Evolutionary conservation across 2,888 invertebrate genomes (phyloP).

Genomic region (Hydrotaea diabolus): DNA sequence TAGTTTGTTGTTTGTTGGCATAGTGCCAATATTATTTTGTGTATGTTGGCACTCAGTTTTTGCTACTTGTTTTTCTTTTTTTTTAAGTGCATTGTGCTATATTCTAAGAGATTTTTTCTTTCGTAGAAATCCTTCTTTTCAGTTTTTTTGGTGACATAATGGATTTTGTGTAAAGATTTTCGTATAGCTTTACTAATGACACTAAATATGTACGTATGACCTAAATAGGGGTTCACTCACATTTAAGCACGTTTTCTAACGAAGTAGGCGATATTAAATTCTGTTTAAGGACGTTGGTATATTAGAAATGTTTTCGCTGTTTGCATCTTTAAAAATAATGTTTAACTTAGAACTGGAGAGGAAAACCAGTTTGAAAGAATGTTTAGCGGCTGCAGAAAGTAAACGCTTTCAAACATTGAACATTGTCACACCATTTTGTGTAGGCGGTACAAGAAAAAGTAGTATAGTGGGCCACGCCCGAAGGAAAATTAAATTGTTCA

Average conservation of each 20-base stretch:
- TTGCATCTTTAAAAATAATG: no score
- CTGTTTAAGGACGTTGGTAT: no score
- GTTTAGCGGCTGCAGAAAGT: no score
- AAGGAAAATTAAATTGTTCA: no score
- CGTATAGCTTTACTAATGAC: not conserved
- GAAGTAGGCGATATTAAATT: not conserved
- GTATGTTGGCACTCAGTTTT: no score
- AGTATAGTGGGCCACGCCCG: no score
- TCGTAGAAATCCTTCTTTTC: not conserved
- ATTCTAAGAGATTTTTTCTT: not conserved
- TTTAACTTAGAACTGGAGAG: slow-evolving; percentile 10
- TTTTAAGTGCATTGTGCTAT: not conserved
- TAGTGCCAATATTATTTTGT: slow-evolving; percentile 34
- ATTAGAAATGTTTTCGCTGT: no score
- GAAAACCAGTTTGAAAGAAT: not conserved
- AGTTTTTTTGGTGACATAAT: slow-evolving; percentile 10
- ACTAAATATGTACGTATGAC: not conserved
- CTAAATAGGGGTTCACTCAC: not conserved
- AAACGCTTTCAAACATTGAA: no score
- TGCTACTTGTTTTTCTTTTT: not conserved
- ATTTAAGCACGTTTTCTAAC: not conserved
- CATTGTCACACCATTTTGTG: no score
- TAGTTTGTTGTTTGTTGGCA: slow-evolving; percentile 50
- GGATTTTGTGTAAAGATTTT: slow-evolving; percentile 16
- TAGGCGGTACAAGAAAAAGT: no score